Conservation (phyloP, 2,888 invertebrate genomes). For the Rhagium mordax region DNA sequence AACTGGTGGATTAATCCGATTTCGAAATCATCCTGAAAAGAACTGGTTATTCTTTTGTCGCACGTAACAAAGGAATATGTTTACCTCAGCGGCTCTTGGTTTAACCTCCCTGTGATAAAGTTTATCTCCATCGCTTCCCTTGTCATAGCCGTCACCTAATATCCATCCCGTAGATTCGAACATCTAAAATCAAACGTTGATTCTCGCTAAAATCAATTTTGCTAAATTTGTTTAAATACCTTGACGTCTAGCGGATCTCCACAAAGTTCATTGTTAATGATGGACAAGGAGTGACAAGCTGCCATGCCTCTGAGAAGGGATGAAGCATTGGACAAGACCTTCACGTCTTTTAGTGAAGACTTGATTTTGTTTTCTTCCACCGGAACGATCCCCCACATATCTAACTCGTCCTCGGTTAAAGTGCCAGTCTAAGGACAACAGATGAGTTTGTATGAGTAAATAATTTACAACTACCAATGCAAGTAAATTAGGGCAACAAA, state of each 20-base stretch:
- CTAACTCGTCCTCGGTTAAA: slow-evolving; percentile 94
- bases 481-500: too few species aligned
- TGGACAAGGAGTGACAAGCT: slow-evolving; percentile 92
- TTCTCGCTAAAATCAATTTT: too few species aligned
- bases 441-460: neutral
- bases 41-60: neutral
- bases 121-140: slow-evolving; percentile 77
- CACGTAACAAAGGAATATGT: neutral
- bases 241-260: slow-evolving; percentile 97
- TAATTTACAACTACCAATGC: neutral
- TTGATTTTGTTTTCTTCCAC: slow-evolving; percentile 58
- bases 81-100: slow-evolving; percentile 65
- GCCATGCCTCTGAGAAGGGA: slow-evolving; percentile 83
- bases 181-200: slow-evolving; percentile 81
- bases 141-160: slow-evolving; percentile 87
- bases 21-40: slow-evolving; percentile 46
- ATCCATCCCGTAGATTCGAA: slow-evolving; percentile 94
- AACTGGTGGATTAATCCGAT: slow-evolving; percentile 80
- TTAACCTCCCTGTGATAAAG: slow-evolving; percentile 80
- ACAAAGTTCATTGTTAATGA: slow-evolving; percentile 86
- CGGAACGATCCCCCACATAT: slow-evolving; percentile 95
- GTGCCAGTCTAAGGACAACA: slow-evolving; percentile 86
- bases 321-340: slow-evolving; percentile 50
- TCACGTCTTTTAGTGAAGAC: slow-evolving; percentile 57
- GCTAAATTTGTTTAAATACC: slow-evolving; percentile 66